Evolutionary conservation across 2,888 invertebrate genomes (phyloP).

Genomic region (Rhagonycha fulva): DNA sequence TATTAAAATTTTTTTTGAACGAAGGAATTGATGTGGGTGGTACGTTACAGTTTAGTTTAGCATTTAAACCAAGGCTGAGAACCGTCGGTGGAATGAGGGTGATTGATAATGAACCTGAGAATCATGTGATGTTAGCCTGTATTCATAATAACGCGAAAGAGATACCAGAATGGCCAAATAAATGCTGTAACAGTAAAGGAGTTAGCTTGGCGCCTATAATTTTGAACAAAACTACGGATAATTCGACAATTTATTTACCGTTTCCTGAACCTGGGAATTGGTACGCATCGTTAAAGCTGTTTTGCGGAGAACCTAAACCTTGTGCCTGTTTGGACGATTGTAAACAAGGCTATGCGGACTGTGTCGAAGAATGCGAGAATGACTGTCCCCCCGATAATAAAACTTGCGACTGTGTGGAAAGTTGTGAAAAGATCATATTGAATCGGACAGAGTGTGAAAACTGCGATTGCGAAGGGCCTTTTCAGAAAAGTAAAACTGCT

Average conservation of each 20-base stretch:
- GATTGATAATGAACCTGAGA: slow-evolving; percentile 41
- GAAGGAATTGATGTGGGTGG: slow-evolving; percentile 80
- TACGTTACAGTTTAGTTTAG: slow-evolving; percentile 72
- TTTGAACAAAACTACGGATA: slow-evolving; percentile 67
- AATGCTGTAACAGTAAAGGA: slow-evolving; percentile 59
- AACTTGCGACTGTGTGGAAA: slow-evolving; percentile 31
- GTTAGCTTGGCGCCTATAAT: slow-evolving; percentile 63
- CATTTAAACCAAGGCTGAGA: slow-evolving; percentile 64
- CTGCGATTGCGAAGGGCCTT: slow-evolving; percentile 54
- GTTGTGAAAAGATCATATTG: slow-evolving; percentile 24
- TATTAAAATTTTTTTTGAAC: slow-evolving; percentile 72
- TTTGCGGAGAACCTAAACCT: slow-evolving; percentile 61
- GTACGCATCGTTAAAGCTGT: slow-evolving; percentile 76
- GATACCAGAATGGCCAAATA: slow-evolving; percentile 65
- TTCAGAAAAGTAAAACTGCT: slow-evolving; percentile 39
- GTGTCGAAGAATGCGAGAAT: slow-evolving; percentile 40
- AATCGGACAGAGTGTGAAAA: slow-evolving; percentile 42
- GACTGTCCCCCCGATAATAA: slow-evolving; percentile 31
- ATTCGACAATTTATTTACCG: slow-evolving; percentile 71
- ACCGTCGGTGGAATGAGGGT: slow-evolving; percentile 41
- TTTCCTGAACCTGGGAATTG: slow-evolving; percentile 84
- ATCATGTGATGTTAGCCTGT: slow-evolving; percentile 64
- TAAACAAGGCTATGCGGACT: slow-evolving; percentile 39
- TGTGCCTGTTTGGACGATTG: slow-evolving; percentile 49
- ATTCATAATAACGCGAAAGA: slow-evolving; percentile 63